Evolutionary conservation across 2,888 invertebrate species (phyloP).

Genomic region (Dynastes maya): DNA sequence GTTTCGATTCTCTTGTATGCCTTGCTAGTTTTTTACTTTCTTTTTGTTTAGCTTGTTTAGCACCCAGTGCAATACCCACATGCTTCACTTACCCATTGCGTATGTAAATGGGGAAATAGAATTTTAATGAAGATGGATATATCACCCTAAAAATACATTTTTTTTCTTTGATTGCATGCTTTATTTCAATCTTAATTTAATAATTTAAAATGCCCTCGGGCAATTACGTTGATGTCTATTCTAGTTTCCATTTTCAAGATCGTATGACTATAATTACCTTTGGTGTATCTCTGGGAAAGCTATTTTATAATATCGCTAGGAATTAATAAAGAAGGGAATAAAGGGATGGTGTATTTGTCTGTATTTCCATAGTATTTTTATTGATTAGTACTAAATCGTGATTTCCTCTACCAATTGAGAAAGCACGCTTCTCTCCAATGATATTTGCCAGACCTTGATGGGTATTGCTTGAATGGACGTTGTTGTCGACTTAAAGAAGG

Average conservation of each 20-base stretch:
- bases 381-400: slow-evolving; percentile 29
- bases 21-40: slow-evolving; percentile 14
- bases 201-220: too few relatives aligned
- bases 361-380: slow-evolving; percentile 41
- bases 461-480: neutral
- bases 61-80: slow-evolving; percentile 19
- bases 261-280: too few relatives aligned
- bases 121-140: slow-evolving; percentile 30
- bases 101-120: slow-evolving; percentile 28
- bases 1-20: neutral
- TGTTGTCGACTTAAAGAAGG: too few relatives aligned
- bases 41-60: slow-evolving; percentile 26
- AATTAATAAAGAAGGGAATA: slow-evolving; percentile 5
- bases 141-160: slow-evolving; percentile 8
- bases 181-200: neutral
- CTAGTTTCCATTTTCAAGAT: too few relatives aligned
- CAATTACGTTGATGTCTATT: neutral
- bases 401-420: slow-evolving; percentile 44
- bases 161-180: slow-evolving; percentile 33
- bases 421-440: slow-evolving; percentile 16
- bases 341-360: slow-evolving; percentile 29
- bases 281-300: too few relatives aligned
- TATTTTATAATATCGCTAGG: neutral
- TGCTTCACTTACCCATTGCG: slow-evolving; percentile 24
- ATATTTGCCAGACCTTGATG: slow-evolving; percentile 46